Evolutionary conservation across 1,140 invertebrate species (phyloP).

Genomic region (Drosophila kanapiae): DNA sequence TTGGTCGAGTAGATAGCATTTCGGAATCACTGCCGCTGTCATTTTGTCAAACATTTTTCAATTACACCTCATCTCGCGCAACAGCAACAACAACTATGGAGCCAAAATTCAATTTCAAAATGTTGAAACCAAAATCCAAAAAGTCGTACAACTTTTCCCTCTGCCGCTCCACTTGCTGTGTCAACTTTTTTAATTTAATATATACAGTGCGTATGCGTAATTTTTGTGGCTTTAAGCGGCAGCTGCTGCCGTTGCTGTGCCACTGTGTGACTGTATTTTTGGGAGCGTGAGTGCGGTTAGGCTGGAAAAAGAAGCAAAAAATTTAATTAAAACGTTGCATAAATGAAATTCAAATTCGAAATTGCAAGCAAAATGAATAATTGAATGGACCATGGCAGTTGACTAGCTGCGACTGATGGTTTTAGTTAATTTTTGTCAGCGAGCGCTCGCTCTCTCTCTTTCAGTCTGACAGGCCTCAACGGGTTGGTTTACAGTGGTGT

Average conservation of each 20-base stretch:
- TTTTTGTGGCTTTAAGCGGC: constrained; percentile 69
- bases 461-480: constrained; percentile 14
- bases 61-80: constrained; percentile 38
- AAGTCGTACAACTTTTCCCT: constrained; percentile 53
- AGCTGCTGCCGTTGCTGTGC: constrained; percentile 35
- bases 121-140: constrained; percentile 51
- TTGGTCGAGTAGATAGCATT: constrained; percentile 15
- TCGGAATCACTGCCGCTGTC: constrained; percentile 36
- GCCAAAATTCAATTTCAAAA: constrained; percentile 59
- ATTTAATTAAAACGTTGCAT: constrained; percentile 79
- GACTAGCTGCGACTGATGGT: constrained; percentile 39
- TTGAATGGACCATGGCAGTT: constrained; percentile 67
- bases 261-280: background rate
- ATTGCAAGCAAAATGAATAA: constrained; percentile 77
- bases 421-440: constrained; percentile 39
- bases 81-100: constrained; percentile 14
- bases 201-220: constrained; percentile 72
- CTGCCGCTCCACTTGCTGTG: constrained; percentile 20
- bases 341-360: constrained; percentile 65
- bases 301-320: constrained; percentile 45
- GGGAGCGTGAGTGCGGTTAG: constrained; percentile 44
- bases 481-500: constrained; percentile 5
- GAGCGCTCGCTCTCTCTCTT: background rate
- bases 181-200: constrained; percentile 79
- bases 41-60: constrained; percentile 49